Base-by-base conservation (phyloP, 1,140 invertebrate species). In the Drosophila quadrilineata region DNA sequence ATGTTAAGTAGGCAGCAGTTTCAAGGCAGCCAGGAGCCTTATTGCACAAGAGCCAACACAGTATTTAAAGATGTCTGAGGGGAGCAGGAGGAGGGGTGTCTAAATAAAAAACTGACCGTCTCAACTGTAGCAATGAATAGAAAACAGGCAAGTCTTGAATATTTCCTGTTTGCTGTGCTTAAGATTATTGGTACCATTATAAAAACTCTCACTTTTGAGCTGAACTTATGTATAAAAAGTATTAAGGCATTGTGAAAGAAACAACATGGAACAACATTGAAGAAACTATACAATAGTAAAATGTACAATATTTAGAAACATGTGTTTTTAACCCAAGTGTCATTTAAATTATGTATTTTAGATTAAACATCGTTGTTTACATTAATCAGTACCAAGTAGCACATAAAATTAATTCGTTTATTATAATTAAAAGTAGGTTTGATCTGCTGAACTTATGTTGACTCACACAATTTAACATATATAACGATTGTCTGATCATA, bases 161-260 rank as follows among this genome's bases (percentile, higher is more conserved):
- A 59, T 65, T 65, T 65, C 54, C 54, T 59, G 62, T 59, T 65
- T 65, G 62, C 28, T 43, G 35, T 36, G 45, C 36, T 59, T 17
- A 59, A 65, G 50, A 49, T 65, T 50, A 35, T 59, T 35, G 36
- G 54, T 50, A 12, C 45, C 54, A 43, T 59, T 43, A 50, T 43
- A 43, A n/a, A n/a, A n/a, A 40, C 54, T 65, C 45, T 65, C 54
- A 65, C 62, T 65, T 65, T 65, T 59, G 16, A 35, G 19, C 14
- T 40, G 19, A 14, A 1, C 28, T 41, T 9, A 41, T 12, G 35
- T 16, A 33, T 19, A 6, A 40, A 10, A 16, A 9, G 28, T 50
- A 17, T 38, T 21, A 40, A 4, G 3, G 24, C 2, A 26, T 33
- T 33, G 21, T 40, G n/a, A 6, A 19, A 60, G n/a, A 53, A 62